Percentiles rank a stretch among this genome's conserved stretches.
These are phyloP conservation scores for Spilarctia lutea DNA, from an alignment of 2,888 invertebrate species.

Conservation along the genomic window DNA sequence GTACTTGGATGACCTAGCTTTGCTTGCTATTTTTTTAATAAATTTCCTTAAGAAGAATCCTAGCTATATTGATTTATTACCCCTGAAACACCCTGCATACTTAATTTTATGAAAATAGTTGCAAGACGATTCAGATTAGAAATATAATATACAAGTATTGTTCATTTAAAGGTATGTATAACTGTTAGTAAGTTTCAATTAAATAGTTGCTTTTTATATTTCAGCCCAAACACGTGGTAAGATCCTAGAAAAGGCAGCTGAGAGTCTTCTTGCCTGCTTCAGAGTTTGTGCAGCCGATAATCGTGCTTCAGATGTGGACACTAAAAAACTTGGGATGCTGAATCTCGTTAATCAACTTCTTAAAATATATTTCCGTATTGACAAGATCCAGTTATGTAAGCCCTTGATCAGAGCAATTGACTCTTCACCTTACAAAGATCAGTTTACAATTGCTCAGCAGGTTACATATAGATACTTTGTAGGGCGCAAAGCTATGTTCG, in stretches of 20 bases:
- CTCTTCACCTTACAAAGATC: constrained; percentile 95
- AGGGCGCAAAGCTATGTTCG: constrained; percentile 99
- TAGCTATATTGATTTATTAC: too few species aligned
- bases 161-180: too few species aligned
- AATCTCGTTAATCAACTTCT: constrained; percentile 98
- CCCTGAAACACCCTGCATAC: too few species aligned
- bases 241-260: constrained; percentile 96
- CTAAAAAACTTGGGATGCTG: constrained; percentile 98
- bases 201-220: constrained; percentile 42
- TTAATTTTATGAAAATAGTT: too few species aligned
- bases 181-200: too few species aligned
- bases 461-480: constrained; percentile 99
- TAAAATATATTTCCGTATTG: constrained; percentile 97
- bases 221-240: constrained; percentile 87
- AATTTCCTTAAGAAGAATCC: too few species aligned
- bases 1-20: too few species aligned
- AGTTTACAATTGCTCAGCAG: constrained; percentile 96
- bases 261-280: constrained; percentile 96
- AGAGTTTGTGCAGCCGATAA: constrained; percentile 98
- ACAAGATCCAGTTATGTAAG: constrained; percentile 95
- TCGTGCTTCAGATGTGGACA: constrained; percentile 95
- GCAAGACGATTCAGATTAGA: too few species aligned
- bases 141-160: too few species aligned
- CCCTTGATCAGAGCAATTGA: constrained; percentile 99
- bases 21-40: too few species aligned